Conservation (phyloP, 2,797 vertebrate species). For the Tragelaphus eurycerus region DNA sequence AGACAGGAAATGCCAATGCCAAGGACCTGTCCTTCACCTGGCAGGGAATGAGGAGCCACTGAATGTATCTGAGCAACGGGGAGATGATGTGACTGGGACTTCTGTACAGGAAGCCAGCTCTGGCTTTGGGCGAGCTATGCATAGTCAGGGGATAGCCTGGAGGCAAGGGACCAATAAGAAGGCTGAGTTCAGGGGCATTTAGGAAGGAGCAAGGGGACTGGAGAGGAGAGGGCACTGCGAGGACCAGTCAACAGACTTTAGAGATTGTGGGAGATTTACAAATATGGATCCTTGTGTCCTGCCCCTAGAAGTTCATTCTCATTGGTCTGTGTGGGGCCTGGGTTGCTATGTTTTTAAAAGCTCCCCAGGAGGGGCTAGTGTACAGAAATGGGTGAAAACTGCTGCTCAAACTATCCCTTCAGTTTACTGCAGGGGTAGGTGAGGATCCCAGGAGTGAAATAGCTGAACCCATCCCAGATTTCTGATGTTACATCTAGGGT, state of each 20-base stretch:
- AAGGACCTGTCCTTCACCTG: neutral
- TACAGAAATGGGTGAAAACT: neutral
- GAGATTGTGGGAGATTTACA: neutral
- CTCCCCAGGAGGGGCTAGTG: neutral
- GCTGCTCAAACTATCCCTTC: neutral
- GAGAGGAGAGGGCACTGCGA: neutral
- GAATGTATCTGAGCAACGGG: neutral
- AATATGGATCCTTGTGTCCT: neutral
- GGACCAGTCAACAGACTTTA: neutral
- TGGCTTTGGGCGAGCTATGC: neutral
- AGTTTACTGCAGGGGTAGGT: neutral
- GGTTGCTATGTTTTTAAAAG: neutral
- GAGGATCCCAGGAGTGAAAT: neutral
- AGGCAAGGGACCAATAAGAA: neutral
- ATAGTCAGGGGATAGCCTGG: neutral
- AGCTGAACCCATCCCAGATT: neutral
- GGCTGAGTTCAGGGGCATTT: neutral
- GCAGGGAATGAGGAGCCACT: neutral
- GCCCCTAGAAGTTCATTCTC: neutral
- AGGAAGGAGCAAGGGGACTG: neutral
- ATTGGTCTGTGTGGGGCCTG: neutral
- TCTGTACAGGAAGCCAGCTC: neutral
- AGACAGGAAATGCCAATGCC: neutral
- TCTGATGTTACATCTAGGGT: neutral
- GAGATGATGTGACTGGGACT: neutral